These are phyloP conservation scores for Sebastes reedi DNA, from an alignment of 2,797 vertebrate genomes.

Conservation along the genomic window DNA sequence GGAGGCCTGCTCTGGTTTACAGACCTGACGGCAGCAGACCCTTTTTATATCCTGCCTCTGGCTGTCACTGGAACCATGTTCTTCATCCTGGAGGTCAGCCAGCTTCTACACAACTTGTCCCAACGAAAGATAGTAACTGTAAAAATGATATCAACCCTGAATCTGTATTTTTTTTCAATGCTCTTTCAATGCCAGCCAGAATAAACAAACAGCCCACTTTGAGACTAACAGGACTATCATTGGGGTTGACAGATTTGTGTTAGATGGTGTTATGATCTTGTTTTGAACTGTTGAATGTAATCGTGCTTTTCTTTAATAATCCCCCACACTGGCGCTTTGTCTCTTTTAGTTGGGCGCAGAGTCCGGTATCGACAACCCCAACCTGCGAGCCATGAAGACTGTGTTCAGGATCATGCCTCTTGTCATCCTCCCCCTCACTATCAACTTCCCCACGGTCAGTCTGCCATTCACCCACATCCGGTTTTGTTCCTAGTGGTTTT, in stretches of 20 bases:
- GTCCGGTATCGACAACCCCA: constrained; percentile 88
- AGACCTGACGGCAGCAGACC: constrained; percentile 86
- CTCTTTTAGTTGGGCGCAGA: constrained; percentile 87
- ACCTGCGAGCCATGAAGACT: constrained; percentile 86
- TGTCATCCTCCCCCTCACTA: constrained; percentile 86
- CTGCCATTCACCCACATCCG: background rate
- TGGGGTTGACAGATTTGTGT: background rate
- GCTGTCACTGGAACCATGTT: constrained; percentile 88
- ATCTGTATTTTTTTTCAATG: background rate
- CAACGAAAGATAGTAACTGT: background rate
- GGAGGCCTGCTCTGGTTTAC: constrained; percentile 89
- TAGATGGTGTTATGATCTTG: background rate
- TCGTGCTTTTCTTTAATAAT: background rate
- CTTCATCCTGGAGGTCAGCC: constrained; percentile 86
- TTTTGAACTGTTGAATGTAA: background rate
- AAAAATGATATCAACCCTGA: background rate
- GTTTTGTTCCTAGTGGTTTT: background rate
- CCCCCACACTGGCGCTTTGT: background rate
- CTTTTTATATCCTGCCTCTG: constrained; percentile 86
- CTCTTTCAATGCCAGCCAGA: background rate
- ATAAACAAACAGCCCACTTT: background rate
- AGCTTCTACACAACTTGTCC: background rate
- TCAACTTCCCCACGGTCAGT: constrained; percentile 90
- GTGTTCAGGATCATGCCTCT: constrained; percentile 89
- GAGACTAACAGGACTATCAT: background rate